Conservation (phyloP, 2,888 invertebrate genomes). For the Agrotis exclamationis region DNA sequence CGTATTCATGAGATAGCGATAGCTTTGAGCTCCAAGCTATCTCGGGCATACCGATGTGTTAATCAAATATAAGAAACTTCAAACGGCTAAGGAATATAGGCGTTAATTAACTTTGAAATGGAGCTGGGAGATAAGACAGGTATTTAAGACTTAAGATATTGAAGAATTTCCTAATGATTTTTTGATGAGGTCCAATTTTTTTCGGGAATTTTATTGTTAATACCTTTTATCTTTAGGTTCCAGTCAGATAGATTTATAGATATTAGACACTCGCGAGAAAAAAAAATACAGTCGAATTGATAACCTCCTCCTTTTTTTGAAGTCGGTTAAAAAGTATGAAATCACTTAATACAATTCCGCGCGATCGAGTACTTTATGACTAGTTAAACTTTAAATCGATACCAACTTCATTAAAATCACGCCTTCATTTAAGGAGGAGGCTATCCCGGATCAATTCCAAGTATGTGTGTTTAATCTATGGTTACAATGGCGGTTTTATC, state of each 20-base stretch:
- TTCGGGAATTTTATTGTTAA: slow-evolving; percentile 9
- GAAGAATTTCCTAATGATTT: slow-evolving; percentile 35
- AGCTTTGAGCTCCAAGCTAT: slow-evolving; percentile 42
- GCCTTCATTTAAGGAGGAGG: no score
- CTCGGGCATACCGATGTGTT: slow-evolving; percentile 55
- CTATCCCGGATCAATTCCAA: no score
- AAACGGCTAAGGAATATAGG: slow-evolving; percentile 29
- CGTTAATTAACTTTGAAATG: slow-evolving; percentile 38
- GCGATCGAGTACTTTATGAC: no score
- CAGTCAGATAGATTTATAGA: neutral
- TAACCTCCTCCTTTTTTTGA: no score
- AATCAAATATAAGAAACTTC: slow-evolving; percentile 59
- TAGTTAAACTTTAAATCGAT: no score
- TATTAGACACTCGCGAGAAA: no score
- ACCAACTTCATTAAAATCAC: no score
- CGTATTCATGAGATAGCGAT: slow-evolving; percentile 60
- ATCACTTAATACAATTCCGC: no score
- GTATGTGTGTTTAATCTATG: no score
- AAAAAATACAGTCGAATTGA: no score
- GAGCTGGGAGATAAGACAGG: neutral
- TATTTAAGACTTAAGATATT: slow-evolving; percentile 9
- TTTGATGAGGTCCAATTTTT: slow-evolving; percentile 24
- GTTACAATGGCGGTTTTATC: no score
- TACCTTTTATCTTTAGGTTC: neutral
- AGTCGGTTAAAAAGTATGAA: no score